Conservation (phyloP, 2,113 vertebrate species). For the Herpailurus yagouaroundi region DNA sequence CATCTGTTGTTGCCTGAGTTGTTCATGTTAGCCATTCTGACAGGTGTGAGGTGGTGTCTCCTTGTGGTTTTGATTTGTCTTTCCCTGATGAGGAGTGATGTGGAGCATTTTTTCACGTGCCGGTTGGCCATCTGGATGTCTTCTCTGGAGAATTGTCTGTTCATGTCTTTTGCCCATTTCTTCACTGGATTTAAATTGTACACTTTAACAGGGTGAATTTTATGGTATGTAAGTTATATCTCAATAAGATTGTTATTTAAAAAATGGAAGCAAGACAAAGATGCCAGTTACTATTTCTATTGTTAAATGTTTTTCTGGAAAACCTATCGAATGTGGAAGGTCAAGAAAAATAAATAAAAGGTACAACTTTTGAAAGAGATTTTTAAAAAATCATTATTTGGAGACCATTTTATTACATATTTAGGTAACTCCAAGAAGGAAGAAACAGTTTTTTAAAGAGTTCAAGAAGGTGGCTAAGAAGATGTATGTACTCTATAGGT, state of each 20-base stretch:
- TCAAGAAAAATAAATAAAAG: constrained; percentile 9
- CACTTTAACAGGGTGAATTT: not conserved
- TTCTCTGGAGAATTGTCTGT: too few species aligned
- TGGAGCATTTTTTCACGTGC: too few species aligned
- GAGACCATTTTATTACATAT: not conserved
- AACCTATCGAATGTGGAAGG: not conserved
- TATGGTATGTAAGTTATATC: not conserved
- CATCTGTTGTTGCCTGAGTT: too few species aligned
- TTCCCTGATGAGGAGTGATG: too few species aligned
- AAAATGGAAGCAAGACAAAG: not conserved
- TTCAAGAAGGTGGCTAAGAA: not conserved
- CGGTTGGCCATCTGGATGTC: too few species aligned
- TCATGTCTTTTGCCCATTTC: too few species aligned
- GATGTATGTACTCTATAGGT: not conserved
- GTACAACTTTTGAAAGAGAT: not conserved
- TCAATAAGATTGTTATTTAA: not conserved
- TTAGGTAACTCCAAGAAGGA: not conserved
- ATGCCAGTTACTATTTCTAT: not conserved
- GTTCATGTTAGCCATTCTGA: too few species aligned
- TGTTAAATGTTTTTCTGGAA: not conserved
- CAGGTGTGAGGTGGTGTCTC: too few species aligned
- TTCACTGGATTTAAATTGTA: too few species aligned
- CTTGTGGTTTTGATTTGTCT: too few species aligned
- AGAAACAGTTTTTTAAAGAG: not conserved
- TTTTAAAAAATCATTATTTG: not conserved